Base-by-base conservation (phyloP, 2,113 vertebrate genomes). In the Australoheros scitulus region DNA sequence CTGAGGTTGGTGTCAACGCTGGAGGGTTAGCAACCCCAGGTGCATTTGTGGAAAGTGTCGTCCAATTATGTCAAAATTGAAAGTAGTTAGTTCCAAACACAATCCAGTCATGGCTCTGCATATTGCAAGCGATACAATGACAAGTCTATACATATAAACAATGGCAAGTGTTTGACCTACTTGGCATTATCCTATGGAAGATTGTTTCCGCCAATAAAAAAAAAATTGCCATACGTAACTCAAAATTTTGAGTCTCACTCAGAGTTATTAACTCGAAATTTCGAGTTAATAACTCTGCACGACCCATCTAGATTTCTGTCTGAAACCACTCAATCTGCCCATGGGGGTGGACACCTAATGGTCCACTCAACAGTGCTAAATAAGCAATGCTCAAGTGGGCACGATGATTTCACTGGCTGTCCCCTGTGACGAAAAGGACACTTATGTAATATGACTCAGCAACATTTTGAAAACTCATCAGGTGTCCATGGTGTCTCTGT, bases 371-470 rank as follows among this genome's bases (percentile, higher is more conserved):
- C 61, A 17, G 81, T 18, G 43, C 74, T 81, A 78, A 83, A 77
- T 47, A 83, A 86, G 63, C 72, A 75, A 79, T 18, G 50, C 17
- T 52, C 50, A 17, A 52, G 79, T 32, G 76, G 70, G 57, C 61
- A 52, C 79, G 80, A 72, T 81, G 72, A 86, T 83, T 83, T 86
- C 60, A 80, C 57, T 57, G 76, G 63, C 80, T 50, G 86, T 47
- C 14, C 43, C 50, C 50, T 52, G 50, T 52, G 50, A 17, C 2
- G 50, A 52, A 52, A 52, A 52, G 50, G 50, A 32, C 3, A 78
- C n/a, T 26, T 75, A 75, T 75, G 55, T 61, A 61, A 82, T 79
- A 43, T 50, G 65, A 82, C 68, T 61, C 15, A 2, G 11, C 24
- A 20, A 38, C 36, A 38, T 2, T 9, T 2, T 38, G 36, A 9